A percentile compares a stretch with the other conserved stretches of the same genome.
Evolutionary conservation across 2,888 invertebrate species (phyloP).

Genomic region (Volucella inanis): DNA sequence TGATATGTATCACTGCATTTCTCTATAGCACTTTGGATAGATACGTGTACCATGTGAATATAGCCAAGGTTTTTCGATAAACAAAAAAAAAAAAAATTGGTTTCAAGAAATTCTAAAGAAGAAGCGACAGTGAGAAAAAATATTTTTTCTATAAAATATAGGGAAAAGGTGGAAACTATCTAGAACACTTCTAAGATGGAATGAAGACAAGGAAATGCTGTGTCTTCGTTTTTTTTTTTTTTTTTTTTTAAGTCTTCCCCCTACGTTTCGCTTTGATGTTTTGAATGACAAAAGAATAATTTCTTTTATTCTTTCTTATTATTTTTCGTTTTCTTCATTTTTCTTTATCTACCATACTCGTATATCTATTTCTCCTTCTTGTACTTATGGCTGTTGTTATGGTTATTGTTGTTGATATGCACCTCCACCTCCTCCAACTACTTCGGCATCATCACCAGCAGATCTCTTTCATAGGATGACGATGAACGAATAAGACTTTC

Average conservation of each 20-base stretch:
- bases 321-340: neutral
- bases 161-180: constrained; percentile 65
- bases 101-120: constrained; percentile 63
- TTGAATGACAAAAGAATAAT: constrained; percentile 73
- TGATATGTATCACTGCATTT: constrained; percentile 36
- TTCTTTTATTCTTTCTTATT: constrained; percentile 54
- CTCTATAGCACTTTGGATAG: constrained; percentile 21
- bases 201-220: constrained; percentile 40
- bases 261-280: constrained; percentile 26
- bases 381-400: constrained; percentile 56
- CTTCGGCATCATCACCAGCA: neutral
- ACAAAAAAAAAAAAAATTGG: constrained; percentile 28
- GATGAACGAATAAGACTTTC: constrained; percentile 34
- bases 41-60: constrained; percentile 51
- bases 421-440: constrained; percentile 22
- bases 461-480: neutral
- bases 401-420: constrained; percentile 55
- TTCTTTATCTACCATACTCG: too few species aligned
- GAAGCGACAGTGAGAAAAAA: constrained; percentile 11
- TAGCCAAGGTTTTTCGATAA: constrained; percentile 31
- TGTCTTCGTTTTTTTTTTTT: constrained; percentile 54
- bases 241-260: constrained; percentile 35
- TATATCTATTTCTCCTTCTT: constrained; percentile 33
- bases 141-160: constrained; percentile 3
- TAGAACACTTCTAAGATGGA: constrained; percentile 56